These are phyloP conservation scores for Hemiscyllium ocellatum DNA, from an alignment of 2,113 vertebrate species.

Conservation along the genomic window DNA sequence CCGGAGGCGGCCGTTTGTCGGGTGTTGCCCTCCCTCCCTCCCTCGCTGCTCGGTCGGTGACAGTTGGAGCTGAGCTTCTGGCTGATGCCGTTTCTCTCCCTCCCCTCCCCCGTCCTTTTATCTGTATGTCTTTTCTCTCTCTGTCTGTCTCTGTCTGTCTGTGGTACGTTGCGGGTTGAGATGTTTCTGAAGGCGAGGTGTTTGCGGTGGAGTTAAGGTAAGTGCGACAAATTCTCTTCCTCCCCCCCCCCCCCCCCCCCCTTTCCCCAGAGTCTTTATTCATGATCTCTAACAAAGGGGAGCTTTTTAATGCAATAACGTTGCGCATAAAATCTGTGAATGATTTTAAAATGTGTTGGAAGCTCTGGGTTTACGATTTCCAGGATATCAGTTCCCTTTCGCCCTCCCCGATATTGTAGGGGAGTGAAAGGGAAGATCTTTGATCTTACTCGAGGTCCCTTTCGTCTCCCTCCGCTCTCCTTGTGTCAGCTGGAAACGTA, in stretches of 20 bases:
- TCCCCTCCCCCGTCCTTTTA: too few species aligned
- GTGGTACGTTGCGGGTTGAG: neutral
- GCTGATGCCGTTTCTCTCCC: neutral
- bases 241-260: neutral
- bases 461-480: neutral
- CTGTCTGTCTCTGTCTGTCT: too few species aligned
- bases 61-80: neutral
- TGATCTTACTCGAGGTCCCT: neutral
- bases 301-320: neutral
- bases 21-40: neutral
- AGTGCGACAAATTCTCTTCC: neutral
- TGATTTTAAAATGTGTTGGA: neutral
- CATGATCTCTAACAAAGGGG: neutral
- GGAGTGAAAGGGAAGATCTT: neutral
- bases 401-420: neutral
- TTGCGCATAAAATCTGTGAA: neutral
- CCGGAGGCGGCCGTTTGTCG: neutral
- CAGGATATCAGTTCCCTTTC: neutral
- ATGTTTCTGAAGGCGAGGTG: neutral
- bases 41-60: neutral
- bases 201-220: constrained; percentile 6
- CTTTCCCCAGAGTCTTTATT: too few species aligned
- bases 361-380: neutral
- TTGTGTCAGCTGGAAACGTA: neutral
- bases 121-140: neutral